These are phyloP conservation scores for Diplodus sargus DNA, from an alignment of 2,797 vertebrate genomes.

Conservation along the genomic window DNA sequence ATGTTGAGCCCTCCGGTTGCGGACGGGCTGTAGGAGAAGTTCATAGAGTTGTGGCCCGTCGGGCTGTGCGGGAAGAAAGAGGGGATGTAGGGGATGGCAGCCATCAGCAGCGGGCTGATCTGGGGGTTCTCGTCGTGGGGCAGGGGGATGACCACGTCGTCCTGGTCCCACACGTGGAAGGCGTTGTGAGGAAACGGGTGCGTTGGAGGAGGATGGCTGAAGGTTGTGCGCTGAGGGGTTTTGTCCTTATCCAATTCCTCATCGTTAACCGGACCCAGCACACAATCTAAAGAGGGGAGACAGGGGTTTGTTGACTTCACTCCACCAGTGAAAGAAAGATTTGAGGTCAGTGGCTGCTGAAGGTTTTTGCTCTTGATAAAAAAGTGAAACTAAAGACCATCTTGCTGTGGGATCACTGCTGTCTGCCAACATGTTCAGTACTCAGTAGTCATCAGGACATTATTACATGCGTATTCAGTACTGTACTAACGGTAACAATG, in stretches of 20 bases:
- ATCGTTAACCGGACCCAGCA: constrained; percentile 82
- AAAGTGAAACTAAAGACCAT: too few species aligned
- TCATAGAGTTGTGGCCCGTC: constrained; percentile 50
- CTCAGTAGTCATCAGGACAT: too few species aligned
- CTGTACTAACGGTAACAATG: too few species aligned
- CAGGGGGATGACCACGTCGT: constrained; percentile 82
- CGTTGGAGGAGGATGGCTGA: constrained; percentile 54
- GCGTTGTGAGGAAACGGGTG: constrained; percentile 82
- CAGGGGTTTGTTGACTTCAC: background rate
- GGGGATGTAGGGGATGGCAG: constrained; percentile 83
- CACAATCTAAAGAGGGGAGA: constrained; percentile 69
- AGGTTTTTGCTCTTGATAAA: background rate
- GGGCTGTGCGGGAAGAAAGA: constrained; percentile 83
- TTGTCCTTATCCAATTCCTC: constrained; percentile 74
- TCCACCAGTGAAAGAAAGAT: background rate
- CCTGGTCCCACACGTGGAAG: constrained; percentile 86
- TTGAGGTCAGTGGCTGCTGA: background rate
- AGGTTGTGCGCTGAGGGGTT: constrained; percentile 33
- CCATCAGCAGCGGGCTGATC: constrained; percentile 79
- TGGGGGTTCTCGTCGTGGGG: constrained; percentile 66
- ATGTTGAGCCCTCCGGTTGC: background rate
- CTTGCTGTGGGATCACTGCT: too few species aligned
- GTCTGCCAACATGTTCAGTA: too few species aligned
- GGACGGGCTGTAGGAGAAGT: constrained; percentile 54
- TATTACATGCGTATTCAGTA: too few species aligned